phyloP scores from a whole-genome alignment of 1,140 invertebrate genomes.

The Nylanderia fulva region DNA sequence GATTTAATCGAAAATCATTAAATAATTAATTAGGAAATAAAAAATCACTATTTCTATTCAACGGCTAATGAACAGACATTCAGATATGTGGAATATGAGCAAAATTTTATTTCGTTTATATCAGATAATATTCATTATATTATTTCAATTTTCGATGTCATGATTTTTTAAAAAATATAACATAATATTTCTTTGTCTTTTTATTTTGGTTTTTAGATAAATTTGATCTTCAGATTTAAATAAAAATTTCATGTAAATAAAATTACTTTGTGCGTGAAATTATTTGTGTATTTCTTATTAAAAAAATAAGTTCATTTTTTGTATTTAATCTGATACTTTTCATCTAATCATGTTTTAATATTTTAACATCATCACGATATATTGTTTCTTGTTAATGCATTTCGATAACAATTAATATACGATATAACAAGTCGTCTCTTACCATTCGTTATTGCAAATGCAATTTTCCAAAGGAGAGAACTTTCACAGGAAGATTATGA shows the following conservation, averaged over 20 bases:
- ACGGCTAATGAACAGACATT: background rate
- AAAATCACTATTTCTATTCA: background rate
- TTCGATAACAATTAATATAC: constrained; percentile 6
- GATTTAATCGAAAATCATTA: background rate
- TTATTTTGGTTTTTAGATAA: background rate
- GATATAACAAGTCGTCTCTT: too few species aligned
- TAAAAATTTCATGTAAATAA: too few species aligned
- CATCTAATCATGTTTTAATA: background rate
- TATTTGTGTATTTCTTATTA: background rate
- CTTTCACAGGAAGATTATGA: constrained; percentile 46
- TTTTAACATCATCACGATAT: background rate
- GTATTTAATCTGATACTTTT: background rate
- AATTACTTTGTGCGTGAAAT: too few species aligned
- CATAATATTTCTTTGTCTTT: background rate
- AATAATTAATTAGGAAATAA: too few species aligned
- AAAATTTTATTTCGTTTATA: background rate
- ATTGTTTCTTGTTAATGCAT: constrained; percentile 4
- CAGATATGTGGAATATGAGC: background rate
- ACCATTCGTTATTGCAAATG: constrained; percentile 24
- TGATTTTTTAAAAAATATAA: background rate
- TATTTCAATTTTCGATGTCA: background rate
- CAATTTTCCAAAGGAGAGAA: constrained; percentile 44
- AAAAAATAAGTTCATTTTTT: background rate
- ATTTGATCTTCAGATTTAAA: too few species aligned
- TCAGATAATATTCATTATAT: background rate